Evolutionary conservation across 2,113 vertebrate genomes (phyloP).

Genomic region (Lasiurus cinereus): DNA sequence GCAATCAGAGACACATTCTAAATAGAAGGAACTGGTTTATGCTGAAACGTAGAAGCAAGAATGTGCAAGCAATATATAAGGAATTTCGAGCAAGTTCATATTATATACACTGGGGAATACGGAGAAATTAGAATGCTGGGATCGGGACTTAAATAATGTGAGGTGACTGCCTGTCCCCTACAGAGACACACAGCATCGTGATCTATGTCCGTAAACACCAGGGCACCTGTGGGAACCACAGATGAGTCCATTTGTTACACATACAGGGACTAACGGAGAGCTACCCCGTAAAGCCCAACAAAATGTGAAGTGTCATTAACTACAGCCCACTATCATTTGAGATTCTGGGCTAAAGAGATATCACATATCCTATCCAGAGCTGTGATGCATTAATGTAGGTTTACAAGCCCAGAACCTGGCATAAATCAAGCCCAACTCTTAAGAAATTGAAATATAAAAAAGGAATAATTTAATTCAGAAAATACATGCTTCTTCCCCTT

Average conservation of each 20-base stretch:
- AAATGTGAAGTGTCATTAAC: constrained; percentile 30
- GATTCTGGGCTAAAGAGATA: constrained; percentile 51
- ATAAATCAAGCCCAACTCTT: constrained; percentile 62
- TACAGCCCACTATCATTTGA: constrained; percentile 34
- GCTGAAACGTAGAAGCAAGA: constrained; percentile 68
- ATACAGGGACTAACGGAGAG: constrained; percentile 11
- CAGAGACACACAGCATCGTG: neutral
- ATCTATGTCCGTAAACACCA: constrained; percentile 47
- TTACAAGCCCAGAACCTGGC: neutral
- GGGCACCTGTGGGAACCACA: constrained; percentile 12
- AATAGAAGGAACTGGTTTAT: constrained; percentile 32
- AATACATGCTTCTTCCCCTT: constrained; percentile 14
- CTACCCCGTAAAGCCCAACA: neutral
- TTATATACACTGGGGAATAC: constrained; percentile 65
- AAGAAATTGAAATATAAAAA: constrained; percentile 69
- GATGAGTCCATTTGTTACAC: constrained; percentile 34
- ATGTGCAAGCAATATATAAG: constrained; percentile 69
- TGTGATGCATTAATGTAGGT: constrained; percentile 53
- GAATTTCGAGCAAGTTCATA: constrained; percentile 68
- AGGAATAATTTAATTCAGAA: constrained; percentile 57
- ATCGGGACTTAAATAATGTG: constrained; percentile 60
- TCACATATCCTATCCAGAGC: constrained; percentile 41
- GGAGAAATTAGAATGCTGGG: constrained; percentile 68
- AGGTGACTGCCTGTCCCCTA: neutral
- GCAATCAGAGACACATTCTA: constrained; percentile 35